phyloP scores from a whole-genome alignment of 1,140 invertebrate genomes.

The Mesaphorura yosii region DNA sequence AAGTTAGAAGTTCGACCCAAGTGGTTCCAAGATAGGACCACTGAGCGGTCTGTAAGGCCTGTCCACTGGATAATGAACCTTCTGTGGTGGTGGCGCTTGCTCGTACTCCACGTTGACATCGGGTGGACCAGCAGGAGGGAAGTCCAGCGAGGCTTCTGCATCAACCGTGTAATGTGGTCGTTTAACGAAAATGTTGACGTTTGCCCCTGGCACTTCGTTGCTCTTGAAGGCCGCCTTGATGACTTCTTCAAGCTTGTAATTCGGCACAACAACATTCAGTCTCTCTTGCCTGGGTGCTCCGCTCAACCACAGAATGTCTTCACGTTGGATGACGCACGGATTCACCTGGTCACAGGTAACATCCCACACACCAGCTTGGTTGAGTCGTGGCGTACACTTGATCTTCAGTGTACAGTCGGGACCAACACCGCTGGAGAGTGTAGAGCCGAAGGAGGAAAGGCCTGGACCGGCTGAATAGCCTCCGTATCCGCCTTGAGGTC shows the following conservation, averaged over 20 bases:
- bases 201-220: not conserved
- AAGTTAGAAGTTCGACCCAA: no score
- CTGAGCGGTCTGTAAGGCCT: not conserved
- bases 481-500: no score
- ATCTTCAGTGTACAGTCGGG: no score
- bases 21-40: not conserved
- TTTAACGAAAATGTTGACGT: conserved; percentile 18
- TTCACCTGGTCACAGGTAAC: not conserved
- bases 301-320: not conserved
- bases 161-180: conserved; percentile 14
- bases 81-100: not conserved
- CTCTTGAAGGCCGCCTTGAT: conserved; percentile 23
- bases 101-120: conserved; percentile 18
- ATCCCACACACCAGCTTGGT: not conserved
- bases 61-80: not conserved
- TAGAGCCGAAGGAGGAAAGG: no score
- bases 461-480: no score
- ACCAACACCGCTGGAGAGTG: no score
- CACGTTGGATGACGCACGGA: no score
- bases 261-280: conserved; percentile 14
- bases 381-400: no score
- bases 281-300: conserved; percentile 4
- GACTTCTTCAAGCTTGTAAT: conserved; percentile 16
- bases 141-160: conserved; percentile 9
- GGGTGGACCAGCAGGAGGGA: not conserved